phyloP scores from a whole-genome alignment of 2,888 invertebrate genomes.

The Cheilosia variabilis region DNA sequence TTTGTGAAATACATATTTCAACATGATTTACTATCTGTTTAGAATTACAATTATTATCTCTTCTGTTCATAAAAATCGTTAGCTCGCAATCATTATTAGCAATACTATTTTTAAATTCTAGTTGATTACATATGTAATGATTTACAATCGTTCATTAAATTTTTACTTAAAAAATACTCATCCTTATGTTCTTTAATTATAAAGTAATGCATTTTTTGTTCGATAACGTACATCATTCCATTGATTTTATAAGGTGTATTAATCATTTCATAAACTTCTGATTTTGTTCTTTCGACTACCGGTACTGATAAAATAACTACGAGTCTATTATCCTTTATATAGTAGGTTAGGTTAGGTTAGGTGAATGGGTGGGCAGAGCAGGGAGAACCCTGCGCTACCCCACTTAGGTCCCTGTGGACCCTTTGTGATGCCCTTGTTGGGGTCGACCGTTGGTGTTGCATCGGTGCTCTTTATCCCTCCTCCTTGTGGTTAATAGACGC shows the following conservation, averaged over 20 bases:
- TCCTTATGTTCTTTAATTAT: not conserved
- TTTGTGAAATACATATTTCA: slow-evolving; percentile 20
- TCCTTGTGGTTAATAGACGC: too few species aligned
- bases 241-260: not conserved
- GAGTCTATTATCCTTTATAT: not conserved
- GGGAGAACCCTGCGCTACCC: too few species aligned
- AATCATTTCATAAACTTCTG: slow-evolving; percentile 2
- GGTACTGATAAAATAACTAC: not conserved
- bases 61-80: slow-evolving; percentile 11
- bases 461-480: too few species aligned
- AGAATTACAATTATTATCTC: not conserved
- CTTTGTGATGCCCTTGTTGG: too few species aligned
- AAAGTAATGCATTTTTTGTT: not conserved
- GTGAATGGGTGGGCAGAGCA: too few species aligned
- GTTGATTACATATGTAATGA: not conserved
- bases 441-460: too few species aligned
- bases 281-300: not conserved
- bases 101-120: not conserved
- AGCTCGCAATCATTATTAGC: not conserved
- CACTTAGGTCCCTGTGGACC: too few species aligned
- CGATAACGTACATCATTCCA: not conserved
- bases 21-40: too few species aligned
- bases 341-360: too few species aligned
- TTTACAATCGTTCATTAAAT: too few species aligned
- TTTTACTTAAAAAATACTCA: too few species aligned